phyloP scores from a whole-genome alignment of 1,140 invertebrate genomes.

The Aphaenogaster floridana region DNA sequence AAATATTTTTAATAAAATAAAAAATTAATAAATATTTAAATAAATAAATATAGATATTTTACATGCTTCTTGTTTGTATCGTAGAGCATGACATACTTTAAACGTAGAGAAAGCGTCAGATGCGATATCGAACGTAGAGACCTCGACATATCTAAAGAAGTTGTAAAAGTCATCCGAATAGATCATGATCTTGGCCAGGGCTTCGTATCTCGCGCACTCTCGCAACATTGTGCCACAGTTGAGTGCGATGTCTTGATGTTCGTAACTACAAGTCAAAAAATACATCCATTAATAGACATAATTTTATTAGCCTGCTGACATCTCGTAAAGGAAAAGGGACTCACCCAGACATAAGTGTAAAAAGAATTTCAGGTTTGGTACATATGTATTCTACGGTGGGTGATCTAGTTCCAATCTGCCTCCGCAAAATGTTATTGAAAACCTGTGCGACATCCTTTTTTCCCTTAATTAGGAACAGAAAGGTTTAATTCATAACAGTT shows the following conservation, averaged over 20 bases:
- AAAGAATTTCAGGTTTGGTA: slow-evolving; percentile 98
- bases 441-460: slow-evolving; percentile 99
- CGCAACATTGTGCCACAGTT: slow-evolving; percentile 99
- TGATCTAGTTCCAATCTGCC: slow-evolving; percentile 98
- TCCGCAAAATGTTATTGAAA: slow-evolving; percentile 99
- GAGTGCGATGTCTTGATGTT: slow-evolving; percentile 99
- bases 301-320: not conserved
- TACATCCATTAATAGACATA: slow-evolving; percentile 37
- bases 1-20: not conserved
- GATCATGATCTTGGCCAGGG: slow-evolving; percentile 99
- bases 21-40: not conserved
- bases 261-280: slow-evolving; percentile 91
- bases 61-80: not conserved
- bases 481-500: not conserved
- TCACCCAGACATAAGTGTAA: slow-evolving; percentile 98
- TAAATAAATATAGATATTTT: not conserved
- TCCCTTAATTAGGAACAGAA: slow-evolving; percentile 87
- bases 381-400: slow-evolving; percentile 99
- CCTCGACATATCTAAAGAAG: slow-evolving; percentile 99
- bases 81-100: slow-evolving; percentile 91
- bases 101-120: slow-evolving; percentile 99
- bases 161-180: slow-evolving; percentile 99
- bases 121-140: slow-evolving; percentile 99
- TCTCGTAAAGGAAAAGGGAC: slow-evolving; percentile 67
- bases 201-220: slow-evolving; percentile 99